A percentile compares a stretch with the other conserved stretches of the same genome.
Conservation (phyloP, 2,113 vertebrate genomes). For the Hoplias malabaricus region DNA sequence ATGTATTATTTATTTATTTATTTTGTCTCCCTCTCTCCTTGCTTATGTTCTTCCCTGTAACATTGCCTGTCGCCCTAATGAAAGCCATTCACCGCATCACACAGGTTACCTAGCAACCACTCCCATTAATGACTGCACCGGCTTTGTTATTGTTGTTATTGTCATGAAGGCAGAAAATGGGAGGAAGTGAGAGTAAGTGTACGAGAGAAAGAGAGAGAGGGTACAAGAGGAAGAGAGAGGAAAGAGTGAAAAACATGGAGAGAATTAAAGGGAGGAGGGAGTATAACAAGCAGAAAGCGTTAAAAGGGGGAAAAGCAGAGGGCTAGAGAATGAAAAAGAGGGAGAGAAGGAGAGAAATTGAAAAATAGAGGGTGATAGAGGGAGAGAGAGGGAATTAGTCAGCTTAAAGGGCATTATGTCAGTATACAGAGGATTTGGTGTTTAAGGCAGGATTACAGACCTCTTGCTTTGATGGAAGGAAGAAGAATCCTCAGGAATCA, state of each 20-base stretch:
- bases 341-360: constrained; percentile 39
- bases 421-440: constrained; percentile 52
- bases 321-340: too few relatives aligned
- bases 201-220: constrained; percentile 34
- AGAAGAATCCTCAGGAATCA: constrained; percentile 22
- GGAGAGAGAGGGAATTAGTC: constrained; percentile 49
- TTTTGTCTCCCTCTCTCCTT: neutral
- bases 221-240: constrained; percentile 23
- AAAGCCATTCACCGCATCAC: constrained; percentile 64
- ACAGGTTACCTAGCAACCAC: constrained; percentile 72
- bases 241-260: constrained; percentile 53
- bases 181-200: constrained; percentile 29
- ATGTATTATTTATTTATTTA: neutral
- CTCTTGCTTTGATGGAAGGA: constrained; percentile 46
- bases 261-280: neutral
- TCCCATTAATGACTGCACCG: constrained; percentile 50
- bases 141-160: constrained; percentile 59
- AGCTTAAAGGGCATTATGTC: constrained; percentile 59
- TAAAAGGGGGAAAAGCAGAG: constrained; percentile 19
- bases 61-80: constrained; percentile 66
- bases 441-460: constrained; percentile 49
- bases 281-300: neutral
- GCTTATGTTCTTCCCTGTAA: constrained; percentile 45
- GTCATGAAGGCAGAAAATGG: constrained; percentile 43
- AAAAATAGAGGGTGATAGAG: constrained; percentile 32